Evolutionary conservation across 1,140 invertebrate species (phyloP).

Genomic region (Glossosoma conforme): DNA sequence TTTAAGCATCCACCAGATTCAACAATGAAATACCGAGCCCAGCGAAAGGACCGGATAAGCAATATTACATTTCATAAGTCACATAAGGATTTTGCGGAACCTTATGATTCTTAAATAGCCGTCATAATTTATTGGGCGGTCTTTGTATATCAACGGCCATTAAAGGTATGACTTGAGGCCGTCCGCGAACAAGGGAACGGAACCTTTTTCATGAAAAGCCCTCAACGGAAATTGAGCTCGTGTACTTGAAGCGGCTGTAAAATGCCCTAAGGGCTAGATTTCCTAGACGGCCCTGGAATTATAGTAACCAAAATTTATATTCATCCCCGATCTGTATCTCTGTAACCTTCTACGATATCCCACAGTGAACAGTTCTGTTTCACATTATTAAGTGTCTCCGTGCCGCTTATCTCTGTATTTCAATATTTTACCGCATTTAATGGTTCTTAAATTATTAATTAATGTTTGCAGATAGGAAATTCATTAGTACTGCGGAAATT

Average conservation of each 20-base stretch:
- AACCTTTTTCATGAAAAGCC: slow-evolving; percentile 15
- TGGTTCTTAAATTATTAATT: too few species aligned
- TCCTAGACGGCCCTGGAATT: slow-evolving; percentile 12
- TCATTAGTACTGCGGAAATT: too few species aligned
- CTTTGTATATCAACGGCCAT: background rate
- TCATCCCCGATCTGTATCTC: slow-evolving; percentile 8
- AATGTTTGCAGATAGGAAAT: too few species aligned
- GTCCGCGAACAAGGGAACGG: slow-evolving; percentile 3
- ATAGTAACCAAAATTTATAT: slow-evolving; percentile 23
- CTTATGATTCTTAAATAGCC: too few species aligned
- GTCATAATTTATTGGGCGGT: slow-evolving; percentile 4
- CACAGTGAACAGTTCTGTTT: slow-evolving; percentile 14
- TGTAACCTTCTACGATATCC: background rate
- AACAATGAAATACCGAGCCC: too few species aligned
- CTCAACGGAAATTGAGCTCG: slow-evolving; percentile 22
- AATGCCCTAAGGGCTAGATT: slow-evolving; percentile 18
- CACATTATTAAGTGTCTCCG: slow-evolving; percentile 9
- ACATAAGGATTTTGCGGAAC: too few species aligned
- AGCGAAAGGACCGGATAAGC: too few species aligned
- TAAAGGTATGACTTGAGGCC: slow-evolving; percentile 3
- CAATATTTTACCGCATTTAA: too few species aligned
- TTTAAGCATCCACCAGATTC: too few species aligned
- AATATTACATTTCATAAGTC: too few species aligned
- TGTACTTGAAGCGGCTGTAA: slow-evolving; percentile 13
- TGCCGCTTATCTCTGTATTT: too few species aligned